These are phyloP conservation scores for Brachionus rubens DNA, from an alignment of 1,140 invertebrate species.

Conservation along the genomic window DNA sequence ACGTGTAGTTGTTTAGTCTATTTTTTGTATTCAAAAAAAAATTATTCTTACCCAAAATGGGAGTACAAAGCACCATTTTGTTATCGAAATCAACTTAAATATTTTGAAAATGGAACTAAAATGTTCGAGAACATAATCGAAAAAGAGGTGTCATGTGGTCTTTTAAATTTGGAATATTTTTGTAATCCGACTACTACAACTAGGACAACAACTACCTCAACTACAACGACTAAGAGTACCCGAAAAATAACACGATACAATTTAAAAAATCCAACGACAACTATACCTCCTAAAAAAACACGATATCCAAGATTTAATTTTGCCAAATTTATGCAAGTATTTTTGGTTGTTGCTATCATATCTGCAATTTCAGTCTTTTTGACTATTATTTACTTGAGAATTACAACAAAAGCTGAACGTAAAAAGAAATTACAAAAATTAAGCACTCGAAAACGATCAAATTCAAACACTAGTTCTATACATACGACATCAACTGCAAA, in stretches of 20 bases:
- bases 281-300: neutral
- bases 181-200: conserved; percentile 27
- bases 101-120: conserved; percentile 2
- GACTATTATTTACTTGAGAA: conserved; percentile 13
- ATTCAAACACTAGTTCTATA: conserved; percentile 6
- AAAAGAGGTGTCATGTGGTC: conserved; percentile 10
- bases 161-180: neutral
- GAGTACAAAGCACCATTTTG: conserved; percentile 29
- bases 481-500: neutral
- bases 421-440: conserved; percentile 29
- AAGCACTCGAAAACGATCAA: neutral
- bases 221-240: neutral
- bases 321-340: conserved; percentile 13
- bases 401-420: neutral
- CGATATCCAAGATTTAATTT: conserved; percentile 16
- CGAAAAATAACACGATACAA: neutral
- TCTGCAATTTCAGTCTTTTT: conserved; percentile 37
- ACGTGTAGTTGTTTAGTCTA: conserved; percentile 39
- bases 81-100: conserved; percentile 11
- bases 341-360: neutral
- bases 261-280: neutral
- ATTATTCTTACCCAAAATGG: neutral
- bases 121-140: neutral
- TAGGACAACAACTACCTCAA: neutral
- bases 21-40: neutral